These are phyloP conservation scores for Forbesichthys agassizii DNA, from an alignment of 2,113 vertebrate species.

Conservation along the genomic window DNA sequence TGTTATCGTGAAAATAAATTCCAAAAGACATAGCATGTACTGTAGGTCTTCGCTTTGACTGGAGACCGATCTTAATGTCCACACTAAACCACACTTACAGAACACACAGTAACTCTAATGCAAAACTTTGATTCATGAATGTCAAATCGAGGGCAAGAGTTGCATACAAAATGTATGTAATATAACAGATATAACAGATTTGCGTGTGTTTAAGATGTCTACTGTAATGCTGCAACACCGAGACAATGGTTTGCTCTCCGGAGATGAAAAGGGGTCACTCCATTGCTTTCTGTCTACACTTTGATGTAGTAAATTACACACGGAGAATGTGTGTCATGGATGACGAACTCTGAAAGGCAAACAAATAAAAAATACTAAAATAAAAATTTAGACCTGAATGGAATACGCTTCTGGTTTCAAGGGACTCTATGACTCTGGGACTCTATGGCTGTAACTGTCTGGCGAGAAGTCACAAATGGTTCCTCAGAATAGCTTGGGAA, in stretches of 20 bases:
- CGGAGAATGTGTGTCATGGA: not conserved
- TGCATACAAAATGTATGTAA: too few relatives aligned
- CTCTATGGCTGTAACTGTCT: not conserved
- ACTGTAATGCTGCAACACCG: too few relatives aligned
- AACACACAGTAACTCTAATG: conserved; percentile 2
- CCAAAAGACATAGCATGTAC: not conserved
- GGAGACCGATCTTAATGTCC: not conserved
- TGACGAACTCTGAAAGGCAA: not conserved
- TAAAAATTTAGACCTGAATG: not conserved
- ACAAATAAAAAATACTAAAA: too few relatives aligned
- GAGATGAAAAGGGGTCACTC: conserved; percentile 2
- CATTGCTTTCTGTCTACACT: not conserved
- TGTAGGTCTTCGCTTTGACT: conserved; percentile 1
- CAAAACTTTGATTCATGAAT: not conserved
- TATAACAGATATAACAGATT: too few relatives aligned
- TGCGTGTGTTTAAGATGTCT: too few relatives aligned
- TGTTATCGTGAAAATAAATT: conserved; percentile 14
- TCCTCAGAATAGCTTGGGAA: conserved; percentile 7
- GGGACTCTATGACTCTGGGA: not conserved
- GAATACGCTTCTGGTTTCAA: not conserved
- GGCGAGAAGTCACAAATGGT: conserved; percentile 16
- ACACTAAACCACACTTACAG: not conserved
- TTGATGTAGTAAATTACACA: conserved; percentile 2
- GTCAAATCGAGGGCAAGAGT: too few relatives aligned
- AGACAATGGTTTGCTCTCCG: not conserved